These are phyloP conservation scores for Octonoba sinensis DNA, from an alignment of 2,888 invertebrate genomes.

Conservation along the genomic window DNA sequence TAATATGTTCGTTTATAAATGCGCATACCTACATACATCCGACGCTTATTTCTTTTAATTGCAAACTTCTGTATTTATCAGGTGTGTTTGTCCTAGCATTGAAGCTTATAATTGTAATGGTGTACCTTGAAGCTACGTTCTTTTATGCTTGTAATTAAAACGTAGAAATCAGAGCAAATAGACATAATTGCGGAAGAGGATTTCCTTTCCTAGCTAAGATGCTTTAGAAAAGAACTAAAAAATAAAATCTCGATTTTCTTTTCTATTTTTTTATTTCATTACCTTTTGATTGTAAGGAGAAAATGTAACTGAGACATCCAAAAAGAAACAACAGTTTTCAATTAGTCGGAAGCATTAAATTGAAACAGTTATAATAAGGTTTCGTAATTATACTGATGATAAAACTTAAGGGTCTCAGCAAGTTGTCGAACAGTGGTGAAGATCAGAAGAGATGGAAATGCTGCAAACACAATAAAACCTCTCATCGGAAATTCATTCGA, in stretches of 20 bases:
- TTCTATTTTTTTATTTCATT: conserved; percentile 42
- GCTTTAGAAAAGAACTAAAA: conserved; percentile 6
- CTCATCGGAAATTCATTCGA: no score
- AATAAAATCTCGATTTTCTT: neutral
- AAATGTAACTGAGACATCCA: no score
- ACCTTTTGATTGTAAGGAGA: conserved; percentile 56
- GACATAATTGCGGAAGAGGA: conserved; percentile 60
- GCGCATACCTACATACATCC: conserved; percentile 34
- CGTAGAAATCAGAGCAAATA: conserved; percentile 63
- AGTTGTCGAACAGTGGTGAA: no score
- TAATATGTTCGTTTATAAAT: conserved; percentile 62
- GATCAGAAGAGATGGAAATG: no score
- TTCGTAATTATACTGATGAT: no score
- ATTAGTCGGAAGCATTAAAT: no score
- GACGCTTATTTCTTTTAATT: conserved; percentile 63
- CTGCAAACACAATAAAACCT: no score
- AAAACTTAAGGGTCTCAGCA: no score
- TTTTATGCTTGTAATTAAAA: conserved; percentile 62
- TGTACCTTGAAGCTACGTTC: conserved; percentile 44
- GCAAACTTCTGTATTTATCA: conserved; percentile 57
- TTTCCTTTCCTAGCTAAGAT: conserved; percentile 28
- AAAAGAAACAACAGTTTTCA: no score
- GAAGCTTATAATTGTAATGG: conserved; percentile 56
- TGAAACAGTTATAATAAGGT: no score
- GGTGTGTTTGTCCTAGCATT: conserved; percentile 55